phyloP scores from a whole-genome alignment of 2,888 invertebrate genomes.

The Galeruca laticollis region DNA sequence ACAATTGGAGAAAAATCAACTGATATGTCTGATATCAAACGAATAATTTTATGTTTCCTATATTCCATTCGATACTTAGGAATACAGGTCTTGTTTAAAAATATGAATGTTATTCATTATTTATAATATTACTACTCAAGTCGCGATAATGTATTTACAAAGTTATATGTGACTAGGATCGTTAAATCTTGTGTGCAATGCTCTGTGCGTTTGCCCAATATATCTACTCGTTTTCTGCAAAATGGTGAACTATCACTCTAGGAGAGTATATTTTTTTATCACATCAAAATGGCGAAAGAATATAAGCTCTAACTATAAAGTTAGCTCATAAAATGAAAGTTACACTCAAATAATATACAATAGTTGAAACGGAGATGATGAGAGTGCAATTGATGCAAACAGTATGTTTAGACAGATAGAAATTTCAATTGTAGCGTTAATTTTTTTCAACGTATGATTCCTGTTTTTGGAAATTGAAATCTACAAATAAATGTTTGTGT shows the following conservation, averaged over 20 bases:
- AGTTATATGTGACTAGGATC: conserved; percentile 15
- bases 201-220: conserved; percentile 27
- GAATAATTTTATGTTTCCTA: no score
- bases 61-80: background rate
- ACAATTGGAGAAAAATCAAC: no score
- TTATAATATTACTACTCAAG: background rate
- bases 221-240: conserved; percentile 33
- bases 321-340: conserved; percentile 41
- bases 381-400: no score
- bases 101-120: background rate
- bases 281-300: conserved; percentile 66
- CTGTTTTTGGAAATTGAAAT: background rate
- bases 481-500: background rate
- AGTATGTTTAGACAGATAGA: no score
- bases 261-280: conserved; percentile 56
- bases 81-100: no score
- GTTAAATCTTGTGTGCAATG: conserved; percentile 28
- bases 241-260: conserved; percentile 44
- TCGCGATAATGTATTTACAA: conserved; percentile 7
- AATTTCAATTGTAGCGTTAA: no score
- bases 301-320: conserved; percentile 60
- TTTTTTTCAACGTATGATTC: no score
- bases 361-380: background rate
- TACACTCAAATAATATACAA: background rate
- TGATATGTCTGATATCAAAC: no score